phyloP scores from a whole-genome alignment of 2,888 invertebrate species.

The Emesis furor region DNA sequence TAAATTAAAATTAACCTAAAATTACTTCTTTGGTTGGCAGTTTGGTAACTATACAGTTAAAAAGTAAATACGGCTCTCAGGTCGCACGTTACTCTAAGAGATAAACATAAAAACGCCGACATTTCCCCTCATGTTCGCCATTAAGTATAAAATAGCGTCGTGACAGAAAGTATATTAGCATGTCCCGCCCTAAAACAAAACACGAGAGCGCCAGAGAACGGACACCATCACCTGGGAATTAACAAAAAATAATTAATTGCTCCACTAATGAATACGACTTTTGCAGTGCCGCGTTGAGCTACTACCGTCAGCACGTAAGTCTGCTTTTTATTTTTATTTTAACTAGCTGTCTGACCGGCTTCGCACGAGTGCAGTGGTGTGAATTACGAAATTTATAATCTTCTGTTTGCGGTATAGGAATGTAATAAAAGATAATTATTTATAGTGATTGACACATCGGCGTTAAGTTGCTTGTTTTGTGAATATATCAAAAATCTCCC shows the following conservation, averaged over 20 bases:
- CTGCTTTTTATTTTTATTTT: neutral
- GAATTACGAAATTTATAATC: no score
- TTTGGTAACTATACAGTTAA: no score
- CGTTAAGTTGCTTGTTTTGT: no score
- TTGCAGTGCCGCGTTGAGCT: conserved; percentile 75
- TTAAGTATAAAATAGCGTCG: conserved; percentile 4
- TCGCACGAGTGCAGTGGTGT: no score
- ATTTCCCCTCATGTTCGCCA: neutral
- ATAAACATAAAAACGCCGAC: neutral
- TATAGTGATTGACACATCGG: no score
- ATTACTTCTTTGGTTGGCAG: no score
- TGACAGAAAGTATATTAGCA: conserved; percentile 17
- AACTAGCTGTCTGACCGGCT: no score
- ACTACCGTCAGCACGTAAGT: conserved; percentile 75
- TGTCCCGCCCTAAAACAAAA: conserved; percentile 17
- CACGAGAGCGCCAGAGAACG: conserved; percentile 6
- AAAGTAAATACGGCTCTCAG: no score
- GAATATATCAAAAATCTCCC: no score
- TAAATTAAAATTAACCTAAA: no score
- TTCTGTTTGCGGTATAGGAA: no score
- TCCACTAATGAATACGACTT: conserved; percentile 87
- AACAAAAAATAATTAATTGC: conserved; percentile 90
- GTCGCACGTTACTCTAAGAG: neutral
- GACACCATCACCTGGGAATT: conserved; percentile 77
- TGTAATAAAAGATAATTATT: no score